phyloP scores from a whole-genome alignment of 2,888 invertebrate species.

The Hirudinaria manillensis region DNA sequence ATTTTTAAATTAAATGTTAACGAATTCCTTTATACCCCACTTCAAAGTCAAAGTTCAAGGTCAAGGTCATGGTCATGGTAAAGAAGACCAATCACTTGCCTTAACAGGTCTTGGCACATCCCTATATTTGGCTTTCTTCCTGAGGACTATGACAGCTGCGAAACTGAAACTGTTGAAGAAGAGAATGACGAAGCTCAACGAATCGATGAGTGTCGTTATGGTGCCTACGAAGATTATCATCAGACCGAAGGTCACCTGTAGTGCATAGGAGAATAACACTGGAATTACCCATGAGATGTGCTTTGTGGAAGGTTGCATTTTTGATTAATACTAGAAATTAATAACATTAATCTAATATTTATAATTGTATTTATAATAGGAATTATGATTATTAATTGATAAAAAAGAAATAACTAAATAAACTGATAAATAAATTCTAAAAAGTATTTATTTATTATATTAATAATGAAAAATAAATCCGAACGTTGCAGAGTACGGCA shows the following conservation, averaged over 20 bases:
- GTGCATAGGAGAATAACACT: background rate
- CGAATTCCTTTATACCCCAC: no score
- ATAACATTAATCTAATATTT: background rate
- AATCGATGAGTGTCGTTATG: slow-evolving; percentile 88
- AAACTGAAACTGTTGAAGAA: slow-evolving; percentile 92
- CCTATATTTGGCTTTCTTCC: slow-evolving; percentile 61
- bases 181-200: slow-evolving; percentile 97
- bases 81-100: background rate
- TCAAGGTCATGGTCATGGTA: background rate
- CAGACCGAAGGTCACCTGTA: slow-evolving; percentile 46
- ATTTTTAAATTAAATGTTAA: no score
- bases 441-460: background rate
- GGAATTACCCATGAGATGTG: background rate
- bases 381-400: background rate
- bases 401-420: background rate
- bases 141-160: slow-evolving; percentile 84
- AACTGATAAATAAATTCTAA: background rate
- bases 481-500: slow-evolving; percentile 90
- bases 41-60: no score
- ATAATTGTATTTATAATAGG: background rate
- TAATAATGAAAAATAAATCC: background rate
- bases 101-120: slow-evolving; percentile 11
- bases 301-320: no score
- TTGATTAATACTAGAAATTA: no score
- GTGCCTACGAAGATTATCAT: slow-evolving; percentile 89